Base-by-base conservation (phyloP, 1,140 invertebrate species). In the Penaeus vannamei region DNA sequence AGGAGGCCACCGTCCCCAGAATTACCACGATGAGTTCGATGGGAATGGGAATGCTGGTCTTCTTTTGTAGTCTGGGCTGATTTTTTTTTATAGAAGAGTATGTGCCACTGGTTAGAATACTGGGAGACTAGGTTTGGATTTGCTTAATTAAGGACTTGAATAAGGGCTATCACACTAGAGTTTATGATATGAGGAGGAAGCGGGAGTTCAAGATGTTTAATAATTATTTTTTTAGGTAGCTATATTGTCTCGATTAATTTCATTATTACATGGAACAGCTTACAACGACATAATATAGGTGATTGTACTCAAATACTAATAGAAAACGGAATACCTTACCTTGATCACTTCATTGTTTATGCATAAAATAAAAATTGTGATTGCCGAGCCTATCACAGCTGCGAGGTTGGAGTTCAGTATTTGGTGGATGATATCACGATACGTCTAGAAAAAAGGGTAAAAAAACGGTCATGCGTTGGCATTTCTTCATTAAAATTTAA, bases 11-110 rank as follows among this genome's bases (percentile, higher is more conserved):
- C 0, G 97, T 97, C 61, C 96, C 97, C 10, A 95, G 92, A 10
- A 98, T 94, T 4, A 99, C 96, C 7, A 95, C 95, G 12, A 98
- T 94, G 88, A 98, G 94, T 93, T 99, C 97, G 91, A 97, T 96
- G 14, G 98, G 97, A 10, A 98, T 93, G 1, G 97, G 97, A 91
- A 98, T 93, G 79, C 93, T 93, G 36, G 94, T 95, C 80, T 94
- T 93, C 92, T 97, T 97, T 62, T 95, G 95, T 0, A 91, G 22
- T 26, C 29, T 81, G 1, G 90, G 90, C 90, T 91, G 83, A 46
- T 17, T 59, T 64, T 42, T 42, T 42, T 26, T 22, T 60, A 62
- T 14, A 46, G 46, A 76, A 77, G n/a, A 91, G 22, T 32, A 19
- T 60, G 10, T 60, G 79, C 14, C n/a, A 26, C 32, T 59, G 20